Conservation (phyloP, 2,888 invertebrate genomes). For the Dolomedes plantarius region DNA sequence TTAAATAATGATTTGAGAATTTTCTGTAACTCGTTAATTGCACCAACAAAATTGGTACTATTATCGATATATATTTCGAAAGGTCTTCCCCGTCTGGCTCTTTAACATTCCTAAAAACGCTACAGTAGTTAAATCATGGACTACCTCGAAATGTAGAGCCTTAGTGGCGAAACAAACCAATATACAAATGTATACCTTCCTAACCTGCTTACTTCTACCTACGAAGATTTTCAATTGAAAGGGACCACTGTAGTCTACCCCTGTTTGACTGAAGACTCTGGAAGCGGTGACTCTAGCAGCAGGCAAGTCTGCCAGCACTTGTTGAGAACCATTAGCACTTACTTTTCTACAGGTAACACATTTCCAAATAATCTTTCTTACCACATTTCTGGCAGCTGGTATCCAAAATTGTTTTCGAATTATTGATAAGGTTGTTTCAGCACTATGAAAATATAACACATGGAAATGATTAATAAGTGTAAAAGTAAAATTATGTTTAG, state of each 20-base stretch:
- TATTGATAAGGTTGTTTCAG: too few relatives aligned
- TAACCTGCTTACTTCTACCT: background rate
- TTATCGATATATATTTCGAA: too few relatives aligned
- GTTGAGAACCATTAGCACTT: background rate
- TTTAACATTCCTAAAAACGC: background rate
- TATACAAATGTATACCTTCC: background rate
- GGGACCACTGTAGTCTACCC: background rate
- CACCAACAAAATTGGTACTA: too few relatives aligned
- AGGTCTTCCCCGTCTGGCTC: too few relatives aligned
- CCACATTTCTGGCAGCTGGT: background rate
- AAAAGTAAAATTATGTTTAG: too few relatives aligned
- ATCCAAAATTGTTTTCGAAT: too few relatives aligned
- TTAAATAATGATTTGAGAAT: too few relatives aligned
- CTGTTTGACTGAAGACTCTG: background rate
- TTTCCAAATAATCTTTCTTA: background rate
- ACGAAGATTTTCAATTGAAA: background rate
- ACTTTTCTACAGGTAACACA: background rate
- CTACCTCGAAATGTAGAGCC: background rate
- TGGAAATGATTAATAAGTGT: too few relatives aligned
- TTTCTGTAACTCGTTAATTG: too few relatives aligned
- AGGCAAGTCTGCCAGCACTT: background rate
- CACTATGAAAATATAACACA: too few relatives aligned
- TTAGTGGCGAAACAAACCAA: background rate
- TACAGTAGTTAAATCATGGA: background rate
- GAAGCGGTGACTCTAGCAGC: background rate